These are phyloP conservation scores for Synanthedon tipuliformis DNA, from an alignment of 2,888 invertebrate genomes.

Conservation along the genomic window DNA sequence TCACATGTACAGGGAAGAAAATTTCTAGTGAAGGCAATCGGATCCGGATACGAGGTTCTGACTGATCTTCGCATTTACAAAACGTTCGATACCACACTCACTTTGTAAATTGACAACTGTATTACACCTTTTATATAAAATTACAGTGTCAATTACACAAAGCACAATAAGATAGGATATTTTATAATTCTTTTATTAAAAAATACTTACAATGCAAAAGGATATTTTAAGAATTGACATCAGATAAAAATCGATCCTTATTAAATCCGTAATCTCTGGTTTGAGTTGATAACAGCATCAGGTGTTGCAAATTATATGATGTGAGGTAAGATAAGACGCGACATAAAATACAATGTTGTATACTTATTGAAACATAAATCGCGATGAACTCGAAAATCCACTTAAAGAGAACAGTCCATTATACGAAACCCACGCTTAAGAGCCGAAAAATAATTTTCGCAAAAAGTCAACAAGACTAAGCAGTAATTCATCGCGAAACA, in stretches of 20 bases:
- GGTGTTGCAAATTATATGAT: slow-evolving; percentile 30
- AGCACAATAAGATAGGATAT: too few relatives aligned
- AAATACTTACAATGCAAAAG: too few relatives aligned
- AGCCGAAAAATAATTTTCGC: slow-evolving; percentile 43
- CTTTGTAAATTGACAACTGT: slow-evolving; percentile 29
- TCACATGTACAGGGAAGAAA: slow-evolving; percentile 17
- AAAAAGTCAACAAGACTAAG: slow-evolving; percentile 55
- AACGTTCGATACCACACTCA: slow-evolving; percentile 35
- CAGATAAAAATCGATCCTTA: background rate
- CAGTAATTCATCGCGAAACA: slow-evolving; percentile 57
- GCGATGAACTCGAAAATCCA: slow-evolving; percentile 55
- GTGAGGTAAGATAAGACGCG: slow-evolving; percentile 27
- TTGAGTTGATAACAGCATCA: slow-evolving; percentile 18
- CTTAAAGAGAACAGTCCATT: slow-evolving; percentile 52
- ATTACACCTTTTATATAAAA: too few relatives aligned
- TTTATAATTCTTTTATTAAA: too few relatives aligned
- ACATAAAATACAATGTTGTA: slow-evolving; percentile 43
- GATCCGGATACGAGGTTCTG: slow-evolving; percentile 38
- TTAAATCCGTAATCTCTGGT: background rate
- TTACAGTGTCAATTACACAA: too few relatives aligned
- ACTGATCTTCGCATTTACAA: slow-evolving; percentile 37
- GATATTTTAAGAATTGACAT: background rate
- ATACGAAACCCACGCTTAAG: slow-evolving; percentile 51
- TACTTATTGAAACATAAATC: slow-evolving; percentile 54
- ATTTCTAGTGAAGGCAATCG: slow-evolving; percentile 46